Evolutionary conservation across 37 sponge, comb jelly and placozoan species (phyloP), one percentile per base, ranked within the genome.

Genomic region (Ephydatia muelleri): DNA sequence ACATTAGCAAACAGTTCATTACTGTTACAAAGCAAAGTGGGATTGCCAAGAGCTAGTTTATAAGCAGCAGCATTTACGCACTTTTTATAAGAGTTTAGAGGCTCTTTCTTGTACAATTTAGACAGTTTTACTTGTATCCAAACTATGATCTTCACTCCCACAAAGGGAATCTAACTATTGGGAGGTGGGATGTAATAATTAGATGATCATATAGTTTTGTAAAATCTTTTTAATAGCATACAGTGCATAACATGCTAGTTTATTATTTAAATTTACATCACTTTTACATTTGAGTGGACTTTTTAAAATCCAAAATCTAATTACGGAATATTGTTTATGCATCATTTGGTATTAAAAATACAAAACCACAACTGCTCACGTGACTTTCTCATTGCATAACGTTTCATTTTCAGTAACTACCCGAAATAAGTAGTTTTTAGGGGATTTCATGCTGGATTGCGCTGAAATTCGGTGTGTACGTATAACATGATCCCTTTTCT

Each of bases 1-100:
- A 43, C 77, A 71, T 34, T 31, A 39, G 34, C 35, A 38, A 76
- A 37, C 32, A 76, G 38, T 76, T 33, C 77, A 38, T 27, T 27
- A 11, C 38, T 38, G 27, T 38, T 76, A 34, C 77, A 27, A 27
- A 76, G 38, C 77, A 38, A 38, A 38, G 21, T 39, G 27, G 77
- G 77, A 27, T 76, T 34, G 38, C 35, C 38, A 27, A 76, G 35
- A 37, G 38, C 35, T 76, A 76, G 27, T 28, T 76, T 34, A 33
- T 34, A 27, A 27, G 77, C 32, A 76, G 35, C 32, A 36, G 33
- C 35, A 34, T 76, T 76, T 28, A 76, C 27, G 27, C 27, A 27
- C 35, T 38, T 76, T 76, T 76, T 38, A 76, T 76, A 76, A 38
- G 34, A 27, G 38, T 38, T 36, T 36, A 76, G 38, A 38, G 77